phyloP scores from a whole-genome alignment of 2,888 invertebrate genomes.

The Drosophila peninsularis region DNA sequence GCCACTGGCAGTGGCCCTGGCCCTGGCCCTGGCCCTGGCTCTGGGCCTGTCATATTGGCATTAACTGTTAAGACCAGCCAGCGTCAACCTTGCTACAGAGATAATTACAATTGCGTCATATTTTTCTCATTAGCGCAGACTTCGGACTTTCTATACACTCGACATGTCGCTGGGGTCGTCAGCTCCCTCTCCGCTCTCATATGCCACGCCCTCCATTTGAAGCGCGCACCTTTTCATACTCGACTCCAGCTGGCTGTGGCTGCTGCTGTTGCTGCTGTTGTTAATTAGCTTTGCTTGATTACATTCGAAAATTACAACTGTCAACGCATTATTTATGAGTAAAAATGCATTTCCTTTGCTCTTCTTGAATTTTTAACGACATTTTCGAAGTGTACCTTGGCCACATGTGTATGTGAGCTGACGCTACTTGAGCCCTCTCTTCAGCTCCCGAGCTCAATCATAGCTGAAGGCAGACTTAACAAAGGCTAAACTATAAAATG shows the following conservation, averaged over 20 bases:
- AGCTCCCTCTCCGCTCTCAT: constrained; percentile 26
- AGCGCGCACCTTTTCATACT: constrained; percentile 59
- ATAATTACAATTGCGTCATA: constrained; percentile 81
- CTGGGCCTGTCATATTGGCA: constrained; percentile 63
- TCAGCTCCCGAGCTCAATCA: too few relatives aligned
- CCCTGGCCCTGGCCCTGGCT: background rate
- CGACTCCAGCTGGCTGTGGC: constrained; percentile 14
- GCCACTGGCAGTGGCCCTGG: constrained; percentile 8
- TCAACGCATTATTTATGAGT: constrained; percentile 79
- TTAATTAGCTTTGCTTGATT: constrained; percentile 81
- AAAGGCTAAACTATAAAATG: constrained; percentile 1
- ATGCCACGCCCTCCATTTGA: constrained; percentile 53
- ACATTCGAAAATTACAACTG: constrained; percentile 81
- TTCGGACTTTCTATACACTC: constrained; percentile 59
- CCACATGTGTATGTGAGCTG: too few relatives aligned
- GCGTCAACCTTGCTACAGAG: constrained; percentile 34
- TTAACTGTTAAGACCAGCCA: constrained; percentile 60
- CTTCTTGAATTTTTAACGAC: constrained; percentile 9
- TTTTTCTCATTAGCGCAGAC: constrained; percentile 76
- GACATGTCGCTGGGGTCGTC: constrained; percentile 31
- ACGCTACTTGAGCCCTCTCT: too few relatives aligned
- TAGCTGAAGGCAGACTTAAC: too few relatives aligned
- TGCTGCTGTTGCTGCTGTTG: constrained; percentile 45
- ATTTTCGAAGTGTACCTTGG: background rate
- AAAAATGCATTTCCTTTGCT: constrained; percentile 59